phyloP scores from a whole-genome alignment of 2,797 vertebrate species.

The Numenius phaeopus region DNA sequence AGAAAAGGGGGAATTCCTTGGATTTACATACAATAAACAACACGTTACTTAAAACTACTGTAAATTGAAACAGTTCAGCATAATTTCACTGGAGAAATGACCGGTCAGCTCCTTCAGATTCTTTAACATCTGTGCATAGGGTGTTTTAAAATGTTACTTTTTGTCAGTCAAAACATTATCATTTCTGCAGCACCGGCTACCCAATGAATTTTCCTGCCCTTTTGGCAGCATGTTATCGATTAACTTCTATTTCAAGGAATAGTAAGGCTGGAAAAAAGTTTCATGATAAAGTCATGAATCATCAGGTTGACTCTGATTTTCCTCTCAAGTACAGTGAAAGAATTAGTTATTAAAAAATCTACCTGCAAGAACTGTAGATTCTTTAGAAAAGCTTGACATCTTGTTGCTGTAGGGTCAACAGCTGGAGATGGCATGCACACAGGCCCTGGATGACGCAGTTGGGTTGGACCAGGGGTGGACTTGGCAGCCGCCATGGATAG shows the following conservation, averaged over 20 bases:
- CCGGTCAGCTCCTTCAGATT: background rate
- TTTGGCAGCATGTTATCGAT: background rate
- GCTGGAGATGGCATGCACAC: accelerated
- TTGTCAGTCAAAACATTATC: background rate
- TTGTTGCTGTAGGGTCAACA: background rate
- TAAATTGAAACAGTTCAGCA: background rate
- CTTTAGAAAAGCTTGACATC: background rate
- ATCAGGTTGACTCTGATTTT: background rate
- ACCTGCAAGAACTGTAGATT: background rate
- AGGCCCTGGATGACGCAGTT: accelerated
- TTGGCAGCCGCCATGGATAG: background rate
- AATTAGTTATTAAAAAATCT: background rate
- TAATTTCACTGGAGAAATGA: background rate
- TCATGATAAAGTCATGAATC: background rate
- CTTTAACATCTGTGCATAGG: background rate
- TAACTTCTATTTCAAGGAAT: background rate
- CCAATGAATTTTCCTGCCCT: background rate
- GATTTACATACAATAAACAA: background rate
- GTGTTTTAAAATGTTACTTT: background rate
- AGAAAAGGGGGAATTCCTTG: background rate
- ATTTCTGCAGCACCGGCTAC: background rate
- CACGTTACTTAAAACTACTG: background rate
- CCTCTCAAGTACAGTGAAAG: background rate
- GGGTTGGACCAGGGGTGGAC: background rate
- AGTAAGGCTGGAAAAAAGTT: background rate